Evolutionary conservation across 2,888 invertebrate species (phyloP), one percentile per base, ranked within the genome.

Genomic region (Heliconius erato): DNA sequence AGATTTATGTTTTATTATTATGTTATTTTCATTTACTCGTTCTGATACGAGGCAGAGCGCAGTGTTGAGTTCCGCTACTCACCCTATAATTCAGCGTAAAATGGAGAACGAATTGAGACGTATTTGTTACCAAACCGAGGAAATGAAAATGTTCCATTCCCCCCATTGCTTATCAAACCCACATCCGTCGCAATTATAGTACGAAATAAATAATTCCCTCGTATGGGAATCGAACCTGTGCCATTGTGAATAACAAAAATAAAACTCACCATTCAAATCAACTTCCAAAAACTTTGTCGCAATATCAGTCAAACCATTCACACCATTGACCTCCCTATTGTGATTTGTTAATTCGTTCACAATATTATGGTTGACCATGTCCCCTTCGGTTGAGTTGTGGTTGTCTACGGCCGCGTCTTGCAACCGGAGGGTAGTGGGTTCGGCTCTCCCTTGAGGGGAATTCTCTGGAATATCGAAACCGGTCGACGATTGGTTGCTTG

Each of bases 401-500:
- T 85, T 86, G 63, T 87, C 87, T 11, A 84, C 28, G 19, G 82
- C 79, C 26, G 76, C 65, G 9, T 83, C 84, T 76, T 86, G 84
- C 59, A 85, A 71, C 67, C 87, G 84, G 0, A 74, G 76, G 1
- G 83, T 74, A 16, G 72, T 82, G 84, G 89, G 84, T 3, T 89
- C 88, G 35, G 86, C 82, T 23, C 88, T 86, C 11, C 87, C 86
- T 63, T 89, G 89, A 16, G 89, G 86, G 4, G 90, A 88, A 35
- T 88, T 85, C 85, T 92, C 92, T 63, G 91, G 88, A 74, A 92
- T 85, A 83, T 93, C 93, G 87, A 94, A 92, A 11, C 93, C 93
- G 74, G 91, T 92, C 3, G 94, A 94, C 1, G 95, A 95, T 72
- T 95, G 95, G 90, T 96, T 96, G 87, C 94, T 94, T 6, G 95